Conservation (phyloP, 2,888 invertebrate genomes). For the Nasonia oneida region DNA sequence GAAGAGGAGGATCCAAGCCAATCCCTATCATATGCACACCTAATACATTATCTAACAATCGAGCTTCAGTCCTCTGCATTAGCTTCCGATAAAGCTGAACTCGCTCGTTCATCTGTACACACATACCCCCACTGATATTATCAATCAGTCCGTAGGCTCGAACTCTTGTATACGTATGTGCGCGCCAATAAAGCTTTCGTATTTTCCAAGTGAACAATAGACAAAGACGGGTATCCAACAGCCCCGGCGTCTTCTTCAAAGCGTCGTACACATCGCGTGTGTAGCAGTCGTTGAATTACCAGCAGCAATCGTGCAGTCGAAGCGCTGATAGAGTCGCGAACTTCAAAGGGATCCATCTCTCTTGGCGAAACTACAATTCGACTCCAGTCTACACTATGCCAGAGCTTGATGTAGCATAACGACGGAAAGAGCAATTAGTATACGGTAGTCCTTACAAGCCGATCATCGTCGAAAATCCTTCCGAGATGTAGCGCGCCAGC, state of each 20-base stretch:
- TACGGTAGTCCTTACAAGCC: too few species aligned
- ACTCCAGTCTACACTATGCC: not conserved
- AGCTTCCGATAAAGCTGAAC: not conserved
- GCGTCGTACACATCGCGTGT: not conserved
- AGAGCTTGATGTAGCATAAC: not conserved
- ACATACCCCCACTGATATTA: not conserved
- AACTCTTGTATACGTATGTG: too few species aligned
- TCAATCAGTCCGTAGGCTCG: not conserved
- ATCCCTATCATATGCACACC: too few species aligned
- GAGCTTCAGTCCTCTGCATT: not conserved
- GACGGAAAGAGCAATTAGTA: too few species aligned
- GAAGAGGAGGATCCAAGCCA: too few species aligned
- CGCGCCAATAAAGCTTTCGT: not conserved
- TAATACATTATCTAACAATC: not conserved
- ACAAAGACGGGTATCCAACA: not conserved
- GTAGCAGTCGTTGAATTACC: not conserved
- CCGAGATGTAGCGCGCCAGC: not conserved
- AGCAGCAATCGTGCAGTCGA: not conserved
- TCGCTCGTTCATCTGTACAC: not conserved
- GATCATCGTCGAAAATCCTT: too few species aligned
- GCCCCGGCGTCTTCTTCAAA: slow-evolving; percentile 4
- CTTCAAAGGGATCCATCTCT: slow-evolving; percentile 7
- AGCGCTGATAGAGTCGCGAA: not conserved
- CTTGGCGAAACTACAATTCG: not conserved
- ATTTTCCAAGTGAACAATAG: not conserved